Percentiles rank a stretch among this genome's conserved stretches.
Conservation (phyloP, 2,797 vertebrate species). For the Sebastes kiyomatsui region DNA sequence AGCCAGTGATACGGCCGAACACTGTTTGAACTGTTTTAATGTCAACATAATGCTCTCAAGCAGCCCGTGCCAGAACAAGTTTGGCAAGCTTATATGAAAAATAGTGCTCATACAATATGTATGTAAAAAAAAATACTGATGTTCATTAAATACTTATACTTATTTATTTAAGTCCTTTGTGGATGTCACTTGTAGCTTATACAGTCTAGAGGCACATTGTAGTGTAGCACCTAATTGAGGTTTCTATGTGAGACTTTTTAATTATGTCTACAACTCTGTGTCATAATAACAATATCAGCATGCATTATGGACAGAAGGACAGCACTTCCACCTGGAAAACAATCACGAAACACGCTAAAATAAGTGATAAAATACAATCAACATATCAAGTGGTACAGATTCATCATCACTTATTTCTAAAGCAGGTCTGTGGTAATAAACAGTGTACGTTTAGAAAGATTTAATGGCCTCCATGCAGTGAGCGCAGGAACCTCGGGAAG, state of each 20-base stretch:
- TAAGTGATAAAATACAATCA: constrained; percentile 31
- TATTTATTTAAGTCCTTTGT: constrained; percentile 47
- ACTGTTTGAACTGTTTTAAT: neutral
- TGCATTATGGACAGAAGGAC: neutral
- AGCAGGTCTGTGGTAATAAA: constrained; percentile 4
- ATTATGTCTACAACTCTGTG: neutral
- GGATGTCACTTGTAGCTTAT: neutral
- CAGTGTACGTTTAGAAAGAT: constrained; percentile 22
- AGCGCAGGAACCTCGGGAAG: constrained; percentile 86
- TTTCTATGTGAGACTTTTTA: neutral
- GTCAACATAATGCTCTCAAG: neutral
- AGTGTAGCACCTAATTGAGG: neutral
- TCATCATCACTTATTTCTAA: constrained; percentile 5
- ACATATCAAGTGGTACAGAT: constrained; percentile 10
- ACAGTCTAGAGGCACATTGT: neutral
- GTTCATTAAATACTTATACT: neutral
- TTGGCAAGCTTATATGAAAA: neutral
- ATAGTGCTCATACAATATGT: neutral
- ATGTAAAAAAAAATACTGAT: neutral
- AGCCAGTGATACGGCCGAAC: neutral
- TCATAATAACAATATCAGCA: neutral
- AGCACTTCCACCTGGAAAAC: neutral
- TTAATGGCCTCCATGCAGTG: constrained; percentile 65
- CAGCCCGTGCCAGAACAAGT: neutral
- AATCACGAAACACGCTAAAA: constrained; percentile 1